phyloP scores from a whole-genome alignment of 2,797 vertebrate genomes.

The Orientallactaga sibirica region DNA sequence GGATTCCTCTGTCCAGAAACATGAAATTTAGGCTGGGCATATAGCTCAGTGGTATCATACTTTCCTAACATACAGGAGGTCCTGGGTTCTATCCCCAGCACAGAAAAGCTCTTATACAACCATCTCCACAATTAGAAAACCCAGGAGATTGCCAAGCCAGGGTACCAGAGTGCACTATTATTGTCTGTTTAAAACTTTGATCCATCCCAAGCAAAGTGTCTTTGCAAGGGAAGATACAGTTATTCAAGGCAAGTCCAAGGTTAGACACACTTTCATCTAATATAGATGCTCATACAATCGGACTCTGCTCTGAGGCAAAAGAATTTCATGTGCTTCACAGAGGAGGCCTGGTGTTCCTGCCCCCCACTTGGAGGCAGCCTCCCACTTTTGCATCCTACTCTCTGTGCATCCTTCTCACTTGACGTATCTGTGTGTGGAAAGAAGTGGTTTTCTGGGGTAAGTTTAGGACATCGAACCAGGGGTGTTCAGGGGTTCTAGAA shows the following conservation, averaged over 20 bases:
- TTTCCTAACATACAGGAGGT: no score
- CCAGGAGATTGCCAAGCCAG: no score
- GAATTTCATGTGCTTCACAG: conserved; percentile 3
- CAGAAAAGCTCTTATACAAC: no score
- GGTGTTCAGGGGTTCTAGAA: not conserved
- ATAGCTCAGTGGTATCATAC: no score
- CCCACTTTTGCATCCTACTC: not conserved
- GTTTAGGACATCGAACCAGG: not conserved
- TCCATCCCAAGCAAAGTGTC: not conserved
- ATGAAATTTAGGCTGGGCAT: no score
- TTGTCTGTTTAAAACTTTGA: no score
- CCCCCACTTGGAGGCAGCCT: not conserved
- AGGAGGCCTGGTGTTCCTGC: conserved; percentile 8
- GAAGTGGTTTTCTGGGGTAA: not conserved
- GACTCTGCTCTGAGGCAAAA: not conserved
- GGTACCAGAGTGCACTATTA: not conserved
- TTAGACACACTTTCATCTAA: conserved; percentile 17
- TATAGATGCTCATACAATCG: conserved; percentile 17
- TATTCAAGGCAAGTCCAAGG: conserved; percentile 6
- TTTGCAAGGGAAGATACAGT: not conserved
- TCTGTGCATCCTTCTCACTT: not conserved
- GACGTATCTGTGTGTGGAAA: not conserved
- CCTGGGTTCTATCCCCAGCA: not conserved
- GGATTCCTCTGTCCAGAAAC: no score
- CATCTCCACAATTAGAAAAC: no score